Conservation (phyloP, 2,888 invertebrate species). For the Tachina fera region DNA sequence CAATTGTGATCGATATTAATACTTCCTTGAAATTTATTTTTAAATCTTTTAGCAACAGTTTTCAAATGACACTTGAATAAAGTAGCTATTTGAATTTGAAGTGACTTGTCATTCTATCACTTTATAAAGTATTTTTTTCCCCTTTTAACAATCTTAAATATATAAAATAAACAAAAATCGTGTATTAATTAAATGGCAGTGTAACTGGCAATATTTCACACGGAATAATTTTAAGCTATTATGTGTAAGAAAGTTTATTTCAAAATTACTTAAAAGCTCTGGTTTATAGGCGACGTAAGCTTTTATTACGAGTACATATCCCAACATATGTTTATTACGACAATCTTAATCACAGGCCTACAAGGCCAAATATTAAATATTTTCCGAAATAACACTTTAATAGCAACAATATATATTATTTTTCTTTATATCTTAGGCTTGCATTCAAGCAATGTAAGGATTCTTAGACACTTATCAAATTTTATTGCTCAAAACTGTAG, state of each 20-base stretch:
- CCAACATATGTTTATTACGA: no score
- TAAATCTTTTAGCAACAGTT: slow-evolving; percentile 6
- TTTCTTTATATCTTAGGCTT: not conserved
- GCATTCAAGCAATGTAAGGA: no score
- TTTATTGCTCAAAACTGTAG: no score
- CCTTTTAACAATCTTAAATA: not conserved
- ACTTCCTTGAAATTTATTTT: slow-evolving; percentile 16
- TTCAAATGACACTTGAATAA: slow-evolving; percentile 35
- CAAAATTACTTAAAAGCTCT: no score
- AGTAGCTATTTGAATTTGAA: slow-evolving; percentile 31
- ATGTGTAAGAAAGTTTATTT: no score
- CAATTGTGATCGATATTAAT: not conserved
- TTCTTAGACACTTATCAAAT: no score
- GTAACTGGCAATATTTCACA: slow-evolving; percentile 10
- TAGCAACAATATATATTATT: not conserved
- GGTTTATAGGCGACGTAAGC: no score
- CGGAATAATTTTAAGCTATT: not conserved
- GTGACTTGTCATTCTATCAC: slow-evolving; percentile 36
- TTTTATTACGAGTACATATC: no score
- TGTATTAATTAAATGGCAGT: not conserved
- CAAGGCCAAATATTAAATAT: not conserved
- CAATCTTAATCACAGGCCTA: no score
- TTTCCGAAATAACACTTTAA: not conserved
- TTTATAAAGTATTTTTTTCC: not conserved
- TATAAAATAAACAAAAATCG: slow-evolving; percentile 34